Percentiles rank a stretch among this genome's conserved stretches.
Conservation (phyloP, 2,797 vertebrate genomes). For the Gallinago nigripennis region DNA sequence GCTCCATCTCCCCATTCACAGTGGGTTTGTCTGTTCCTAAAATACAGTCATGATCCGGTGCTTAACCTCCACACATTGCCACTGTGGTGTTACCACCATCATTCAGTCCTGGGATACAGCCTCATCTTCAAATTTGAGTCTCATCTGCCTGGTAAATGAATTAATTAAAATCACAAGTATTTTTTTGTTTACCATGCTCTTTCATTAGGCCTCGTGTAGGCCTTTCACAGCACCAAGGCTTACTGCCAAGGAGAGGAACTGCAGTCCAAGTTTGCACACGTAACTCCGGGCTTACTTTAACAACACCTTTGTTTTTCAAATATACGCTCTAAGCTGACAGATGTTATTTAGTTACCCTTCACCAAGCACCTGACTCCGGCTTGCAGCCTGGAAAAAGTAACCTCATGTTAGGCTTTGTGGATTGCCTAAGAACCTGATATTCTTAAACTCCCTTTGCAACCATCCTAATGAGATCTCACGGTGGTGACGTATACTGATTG, state of each 20-base stretch:
- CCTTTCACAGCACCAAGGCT: background rate
- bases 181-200: background rate
- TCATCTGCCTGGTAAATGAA: background rate
- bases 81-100: background rate
- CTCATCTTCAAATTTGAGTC: background rate
- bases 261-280: background rate
- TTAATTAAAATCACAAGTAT: background rate
- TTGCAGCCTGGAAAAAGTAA: slow-evolving; percentile 64
- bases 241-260: background rate
- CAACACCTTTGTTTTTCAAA: slow-evolving; percentile 42
- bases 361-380: slow-evolving; percentile 43
- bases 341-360: slow-evolving; percentile 13
- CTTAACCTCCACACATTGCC: background rate
- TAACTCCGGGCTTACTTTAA: background rate
- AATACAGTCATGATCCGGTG: background rate
- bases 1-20: background rate
- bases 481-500: background rate
- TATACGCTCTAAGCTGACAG: background rate
- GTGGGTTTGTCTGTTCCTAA: background rate
- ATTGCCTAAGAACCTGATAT: slow-evolving; percentile 42
- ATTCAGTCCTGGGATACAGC: background rate
- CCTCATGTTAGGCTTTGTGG: slow-evolving; percentile 19
- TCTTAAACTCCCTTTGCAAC: slow-evolving; percentile 6
- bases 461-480: background rate
- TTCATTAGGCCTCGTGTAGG: background rate